Conservation (phyloP, 2,113 vertebrate species). For the Hyperopisus bebe region DNA sequence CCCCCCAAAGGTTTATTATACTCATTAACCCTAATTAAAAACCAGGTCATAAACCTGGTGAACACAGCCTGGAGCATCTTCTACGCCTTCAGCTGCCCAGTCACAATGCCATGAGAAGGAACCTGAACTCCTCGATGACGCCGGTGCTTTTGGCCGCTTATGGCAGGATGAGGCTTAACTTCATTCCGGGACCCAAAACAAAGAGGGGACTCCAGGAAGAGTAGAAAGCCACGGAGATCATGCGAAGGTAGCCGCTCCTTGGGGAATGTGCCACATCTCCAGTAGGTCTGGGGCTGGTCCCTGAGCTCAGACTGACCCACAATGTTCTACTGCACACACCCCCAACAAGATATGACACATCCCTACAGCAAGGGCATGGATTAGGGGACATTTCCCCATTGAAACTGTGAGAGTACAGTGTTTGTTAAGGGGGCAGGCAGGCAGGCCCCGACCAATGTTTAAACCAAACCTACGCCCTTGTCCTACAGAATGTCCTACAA, state of each 20-base stretch:
- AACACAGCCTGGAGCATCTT: background rate
- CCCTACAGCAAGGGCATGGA: background rate
- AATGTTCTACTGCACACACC: background rate
- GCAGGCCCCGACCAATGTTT: background rate
- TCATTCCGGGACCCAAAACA: background rate
- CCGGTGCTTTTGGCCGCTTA: background rate
- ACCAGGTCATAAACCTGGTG: background rate
- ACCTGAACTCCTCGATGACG: background rate
- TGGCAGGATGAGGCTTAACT: background rate
- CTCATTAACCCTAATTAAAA: constrained; percentile 13
- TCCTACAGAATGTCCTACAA: background rate
- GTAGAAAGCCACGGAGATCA: background rate
- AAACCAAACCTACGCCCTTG: background rate
- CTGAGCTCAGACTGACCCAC: background rate
- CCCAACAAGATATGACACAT: background rate
- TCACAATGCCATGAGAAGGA: background rate
- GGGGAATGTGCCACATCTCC: background rate
- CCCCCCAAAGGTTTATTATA: background rate
- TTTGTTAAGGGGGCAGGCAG: background rate
- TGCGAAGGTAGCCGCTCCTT: background rate
- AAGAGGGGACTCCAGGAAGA: background rate
- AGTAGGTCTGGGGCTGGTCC: background rate
- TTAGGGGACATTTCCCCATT: background rate
- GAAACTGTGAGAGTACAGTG: background rate
- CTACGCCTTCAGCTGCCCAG: background rate